A percentile compares a stretch with the other conserved stretches of the same genome.
These are phyloP conservation scores for Lagopus leucura DNA, from an alignment of 2,113 vertebrate species.

Conservation along the genomic window DNA sequence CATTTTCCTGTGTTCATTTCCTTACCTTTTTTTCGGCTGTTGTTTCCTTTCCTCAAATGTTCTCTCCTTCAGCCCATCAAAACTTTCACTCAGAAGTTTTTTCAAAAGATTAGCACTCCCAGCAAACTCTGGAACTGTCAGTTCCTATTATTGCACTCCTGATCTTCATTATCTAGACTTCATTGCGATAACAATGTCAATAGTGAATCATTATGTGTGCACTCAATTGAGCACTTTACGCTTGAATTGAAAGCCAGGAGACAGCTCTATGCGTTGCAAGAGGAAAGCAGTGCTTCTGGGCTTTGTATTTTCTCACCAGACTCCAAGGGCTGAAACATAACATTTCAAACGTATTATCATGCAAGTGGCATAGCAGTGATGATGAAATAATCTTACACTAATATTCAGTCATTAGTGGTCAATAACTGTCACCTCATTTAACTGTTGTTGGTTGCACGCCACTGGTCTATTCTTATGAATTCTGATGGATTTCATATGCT, in stretches of 20 bases:
- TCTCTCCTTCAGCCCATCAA: not conserved
- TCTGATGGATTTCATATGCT: constrained; percentile 19
- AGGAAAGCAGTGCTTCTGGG: not conserved
- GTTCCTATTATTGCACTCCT: not conserved
- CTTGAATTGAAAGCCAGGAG: not conserved
- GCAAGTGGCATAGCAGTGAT: not conserved
- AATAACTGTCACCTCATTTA: not conserved
- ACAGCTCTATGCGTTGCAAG: not conserved
- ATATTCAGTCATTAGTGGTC: not conserved
- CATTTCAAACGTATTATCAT: not conserved
- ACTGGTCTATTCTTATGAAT: not conserved
- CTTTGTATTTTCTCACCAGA: not conserved
- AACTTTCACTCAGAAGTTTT: not conserved
- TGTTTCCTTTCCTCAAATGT: not conserved
- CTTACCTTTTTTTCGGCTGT: not conserved
- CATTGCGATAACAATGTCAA: not conserved
- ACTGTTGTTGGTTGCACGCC: not conserved
- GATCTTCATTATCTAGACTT: not conserved
- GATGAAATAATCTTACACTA: not conserved
- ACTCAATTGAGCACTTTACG: not conserved
- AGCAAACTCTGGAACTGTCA: not conserved
- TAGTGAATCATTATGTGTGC: not conserved
- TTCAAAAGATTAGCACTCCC: not conserved
- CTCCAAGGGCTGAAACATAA: rapidly evolving
- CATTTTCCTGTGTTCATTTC: not conserved